Evolutionary conservation across 2,113 vertebrate species (phyloP).

Genomic region (Hippolais icterina): DNA sequence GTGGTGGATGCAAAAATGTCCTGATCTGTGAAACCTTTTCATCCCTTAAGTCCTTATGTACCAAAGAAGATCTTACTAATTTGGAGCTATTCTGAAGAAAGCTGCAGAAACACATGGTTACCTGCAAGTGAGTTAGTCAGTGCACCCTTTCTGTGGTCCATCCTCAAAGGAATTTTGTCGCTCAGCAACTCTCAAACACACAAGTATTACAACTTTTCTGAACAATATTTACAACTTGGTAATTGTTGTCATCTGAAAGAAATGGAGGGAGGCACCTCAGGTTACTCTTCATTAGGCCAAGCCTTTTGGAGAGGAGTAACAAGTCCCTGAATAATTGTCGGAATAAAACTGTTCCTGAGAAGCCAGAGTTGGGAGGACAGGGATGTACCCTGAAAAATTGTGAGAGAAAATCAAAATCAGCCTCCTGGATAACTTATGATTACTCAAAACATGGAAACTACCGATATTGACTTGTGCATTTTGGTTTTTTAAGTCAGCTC

Average conservation of each 20-base stretch:
- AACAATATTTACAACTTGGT: background rate
- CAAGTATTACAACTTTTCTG: background rate
- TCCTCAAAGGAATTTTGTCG: background rate
- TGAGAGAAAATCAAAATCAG: background rate
- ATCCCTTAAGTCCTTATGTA: background rate
- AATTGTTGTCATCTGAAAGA: background rate
- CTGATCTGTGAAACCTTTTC: background rate
- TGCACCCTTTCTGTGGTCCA: accelerated
- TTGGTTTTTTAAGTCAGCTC: background rate
- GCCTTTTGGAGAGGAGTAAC: background rate
- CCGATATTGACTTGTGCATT: background rate
- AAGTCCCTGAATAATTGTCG: background rate
- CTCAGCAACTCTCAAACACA: background rate
- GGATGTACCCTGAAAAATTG: background rate
- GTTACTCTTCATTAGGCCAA: background rate
- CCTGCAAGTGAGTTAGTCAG: background rate
- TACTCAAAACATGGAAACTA: background rate
- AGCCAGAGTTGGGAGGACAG: background rate
- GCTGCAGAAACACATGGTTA: accelerated
- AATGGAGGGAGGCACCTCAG: background rate
- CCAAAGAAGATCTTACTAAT: background rate
- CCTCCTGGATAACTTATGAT: background rate
- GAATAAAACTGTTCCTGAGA: background rate
- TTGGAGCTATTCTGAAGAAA: background rate
- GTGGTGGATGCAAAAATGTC: background rate